Evolutionary conservation across 2,797 vertebrate genomes (phyloP).

Genomic region (Catharus ustulatus): DNA sequence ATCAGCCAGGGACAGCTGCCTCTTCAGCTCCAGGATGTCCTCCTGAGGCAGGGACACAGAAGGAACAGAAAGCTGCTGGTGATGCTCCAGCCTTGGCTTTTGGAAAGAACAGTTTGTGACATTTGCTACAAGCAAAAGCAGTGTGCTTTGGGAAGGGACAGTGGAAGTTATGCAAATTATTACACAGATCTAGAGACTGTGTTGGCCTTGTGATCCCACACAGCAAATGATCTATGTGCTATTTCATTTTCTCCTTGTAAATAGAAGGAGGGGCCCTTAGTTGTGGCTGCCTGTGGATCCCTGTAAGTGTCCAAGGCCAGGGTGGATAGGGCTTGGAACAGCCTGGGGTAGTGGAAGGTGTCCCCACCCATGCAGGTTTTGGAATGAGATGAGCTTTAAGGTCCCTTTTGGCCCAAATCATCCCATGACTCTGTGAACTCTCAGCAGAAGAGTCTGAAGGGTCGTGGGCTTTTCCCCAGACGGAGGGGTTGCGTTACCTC

Average conservation of each 20-base stretch:
- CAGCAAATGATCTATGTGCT: not conserved
- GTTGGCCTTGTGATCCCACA: not conserved
- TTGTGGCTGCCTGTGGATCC: not conserved
- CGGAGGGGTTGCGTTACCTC: conserved; percentile 35
- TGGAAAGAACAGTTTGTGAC: not conserved
- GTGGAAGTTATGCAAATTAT: not conserved
- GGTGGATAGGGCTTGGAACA: fast-evolving
- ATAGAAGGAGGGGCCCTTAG: not conserved
- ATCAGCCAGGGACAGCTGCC: conserved; percentile 77
- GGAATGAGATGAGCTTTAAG: not conserved
- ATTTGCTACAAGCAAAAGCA: not conserved
- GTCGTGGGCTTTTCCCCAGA: not conserved
- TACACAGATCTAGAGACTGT: fast-evolving
- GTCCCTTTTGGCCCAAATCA: not conserved
- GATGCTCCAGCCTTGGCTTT: not conserved
- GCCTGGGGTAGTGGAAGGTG: not conserved
- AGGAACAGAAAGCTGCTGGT: not conserved
- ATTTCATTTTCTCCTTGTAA: not conserved
- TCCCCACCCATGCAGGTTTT: not conserved
- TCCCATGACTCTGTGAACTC: not conserved
- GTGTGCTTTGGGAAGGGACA: not conserved
- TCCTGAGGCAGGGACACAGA: conserved; percentile 11
- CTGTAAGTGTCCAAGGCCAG: not conserved
- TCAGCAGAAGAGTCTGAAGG: not conserved
- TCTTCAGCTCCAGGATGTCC: conserved; percentile 78